phyloP scores from a whole-genome alignment of 2,888 invertebrate species.

The Mamestra brassicae region DNA sequence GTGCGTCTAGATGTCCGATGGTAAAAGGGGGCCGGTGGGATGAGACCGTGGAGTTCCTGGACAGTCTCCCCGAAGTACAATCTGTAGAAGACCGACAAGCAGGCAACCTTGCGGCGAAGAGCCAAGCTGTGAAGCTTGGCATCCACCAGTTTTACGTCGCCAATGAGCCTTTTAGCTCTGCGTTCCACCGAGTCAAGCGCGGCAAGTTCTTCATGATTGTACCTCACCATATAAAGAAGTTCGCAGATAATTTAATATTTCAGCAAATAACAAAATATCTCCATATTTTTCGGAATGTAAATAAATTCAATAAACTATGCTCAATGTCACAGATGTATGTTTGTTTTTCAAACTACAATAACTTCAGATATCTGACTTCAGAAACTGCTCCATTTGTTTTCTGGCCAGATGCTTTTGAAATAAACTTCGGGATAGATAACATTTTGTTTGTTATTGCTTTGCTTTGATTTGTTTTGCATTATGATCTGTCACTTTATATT shows the following conservation, averaged over 20 bases:
- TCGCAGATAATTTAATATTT: not conserved
- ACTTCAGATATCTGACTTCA: slow-evolving; percentile 55
- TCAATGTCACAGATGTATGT: slow-evolving; percentile 59
- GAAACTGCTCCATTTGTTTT: slow-evolving; percentile 56
- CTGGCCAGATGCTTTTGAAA: slow-evolving; percentile 61
- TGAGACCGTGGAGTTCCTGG: too few relatives aligned
- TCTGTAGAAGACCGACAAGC: too few relatives aligned
- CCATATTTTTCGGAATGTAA: slow-evolving; percentile 47
- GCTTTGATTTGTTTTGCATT: slow-evolving; percentile 16
- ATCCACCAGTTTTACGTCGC: too few relatives aligned
- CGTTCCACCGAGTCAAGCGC: too few relatives aligned
- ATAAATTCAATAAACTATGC: slow-evolving; percentile 64
- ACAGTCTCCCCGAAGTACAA: too few relatives aligned
- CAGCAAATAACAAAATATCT: not conserved
- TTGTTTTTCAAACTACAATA: slow-evolving; percentile 64
- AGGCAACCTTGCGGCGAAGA: too few relatives aligned
- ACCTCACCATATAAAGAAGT: not conserved
- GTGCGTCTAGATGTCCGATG: too few relatives aligned
- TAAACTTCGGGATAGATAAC: slow-evolving; percentile 57
- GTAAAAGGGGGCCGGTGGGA: too few relatives aligned
- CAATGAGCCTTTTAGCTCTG: too few relatives aligned
- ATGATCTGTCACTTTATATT: not conserved
- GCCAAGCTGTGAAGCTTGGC: too few relatives aligned
- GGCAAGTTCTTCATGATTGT: too few relatives aligned
- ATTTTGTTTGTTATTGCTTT: slow-evolving; percentile 60